These are phyloP conservation scores for Capitulum mitella DNA, from an alignment of 2,888 invertebrate species.

Conservation along the genomic window DNA sequence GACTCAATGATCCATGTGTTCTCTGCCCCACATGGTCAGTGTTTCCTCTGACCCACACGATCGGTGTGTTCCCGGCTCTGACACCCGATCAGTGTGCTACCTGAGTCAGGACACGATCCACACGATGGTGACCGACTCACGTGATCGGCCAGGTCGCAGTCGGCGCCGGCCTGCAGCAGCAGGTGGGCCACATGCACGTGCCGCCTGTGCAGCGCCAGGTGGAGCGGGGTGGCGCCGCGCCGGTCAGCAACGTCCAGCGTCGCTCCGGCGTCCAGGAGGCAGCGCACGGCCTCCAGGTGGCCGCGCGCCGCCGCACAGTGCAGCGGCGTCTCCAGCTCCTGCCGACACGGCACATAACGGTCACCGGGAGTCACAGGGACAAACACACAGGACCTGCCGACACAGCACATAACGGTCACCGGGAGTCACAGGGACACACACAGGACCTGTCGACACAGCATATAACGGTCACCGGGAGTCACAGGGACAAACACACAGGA, in stretches of 20 bases:
- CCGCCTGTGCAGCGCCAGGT: constrained; percentile 53
- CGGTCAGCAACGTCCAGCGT: constrained; percentile 49
- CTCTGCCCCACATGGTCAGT: too few species aligned
- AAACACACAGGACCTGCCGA: too few species aligned
- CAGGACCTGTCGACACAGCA: background rate
- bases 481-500: too few species aligned
- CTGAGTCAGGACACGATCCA: too few species aligned
- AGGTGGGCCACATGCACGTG: constrained; percentile 53
- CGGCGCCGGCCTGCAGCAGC: constrained; percentile 55
- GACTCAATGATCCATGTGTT: too few species aligned
- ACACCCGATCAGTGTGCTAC: too few species aligned
- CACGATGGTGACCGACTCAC: too few species aligned
- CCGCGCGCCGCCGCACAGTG: constrained; percentile 51
- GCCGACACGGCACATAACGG: constrained; percentile 3
- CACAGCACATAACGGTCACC: too few species aligned
- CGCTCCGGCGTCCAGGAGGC: constrained; percentile 48
- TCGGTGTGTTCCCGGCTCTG: too few species aligned
- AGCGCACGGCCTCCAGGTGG: constrained; percentile 49
- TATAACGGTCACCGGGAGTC: background rate
- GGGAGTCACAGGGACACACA: background rate
- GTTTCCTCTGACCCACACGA: too few species aligned
- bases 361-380: too few species aligned
- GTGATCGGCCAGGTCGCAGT: constrained; percentile 50
- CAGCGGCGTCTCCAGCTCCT: constrained; percentile 51
- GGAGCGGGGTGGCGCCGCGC: constrained; percentile 53